Percentiles rank a stretch among this genome's conserved stretches.
Conservation (phyloP, 2,113 vertebrate genomes). For the Prunella himalayana region DNA sequence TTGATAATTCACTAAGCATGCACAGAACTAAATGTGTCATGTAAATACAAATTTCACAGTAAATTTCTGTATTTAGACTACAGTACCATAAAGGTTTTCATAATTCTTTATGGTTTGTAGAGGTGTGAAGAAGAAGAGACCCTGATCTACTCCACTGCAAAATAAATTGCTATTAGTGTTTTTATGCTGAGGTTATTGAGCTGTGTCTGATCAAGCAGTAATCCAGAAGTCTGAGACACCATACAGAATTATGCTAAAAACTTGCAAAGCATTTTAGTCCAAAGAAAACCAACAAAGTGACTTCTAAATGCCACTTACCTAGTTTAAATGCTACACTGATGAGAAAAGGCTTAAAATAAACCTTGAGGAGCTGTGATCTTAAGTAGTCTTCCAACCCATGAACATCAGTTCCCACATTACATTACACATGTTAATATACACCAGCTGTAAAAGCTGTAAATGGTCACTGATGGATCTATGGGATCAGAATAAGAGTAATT, state of each 20-base stretch:
- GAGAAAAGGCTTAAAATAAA: neutral
- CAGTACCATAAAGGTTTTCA: neutral
- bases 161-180: neutral
- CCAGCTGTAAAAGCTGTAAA: neutral
- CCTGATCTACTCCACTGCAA: neutral
- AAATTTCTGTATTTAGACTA: neutral
- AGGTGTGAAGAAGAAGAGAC: neutral
- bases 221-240: neutral
- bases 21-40: neutral
- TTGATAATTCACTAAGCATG: neutral
- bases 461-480: neutral
- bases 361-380: neutral
- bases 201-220: neutral
- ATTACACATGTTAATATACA: neutral
- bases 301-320: neutral
- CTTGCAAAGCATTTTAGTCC: neutral
- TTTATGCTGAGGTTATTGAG: neutral
- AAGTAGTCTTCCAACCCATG: neutral
- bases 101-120: neutral
- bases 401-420: neutral
- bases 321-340: neutral
- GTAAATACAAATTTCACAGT: neutral
- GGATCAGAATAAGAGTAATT: neutral
- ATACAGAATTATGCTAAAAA: neutral
- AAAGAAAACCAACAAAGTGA: neutral